Conservation (phyloP, 2,888 invertebrate species). For the Perizoma affinitatum region DNA sequence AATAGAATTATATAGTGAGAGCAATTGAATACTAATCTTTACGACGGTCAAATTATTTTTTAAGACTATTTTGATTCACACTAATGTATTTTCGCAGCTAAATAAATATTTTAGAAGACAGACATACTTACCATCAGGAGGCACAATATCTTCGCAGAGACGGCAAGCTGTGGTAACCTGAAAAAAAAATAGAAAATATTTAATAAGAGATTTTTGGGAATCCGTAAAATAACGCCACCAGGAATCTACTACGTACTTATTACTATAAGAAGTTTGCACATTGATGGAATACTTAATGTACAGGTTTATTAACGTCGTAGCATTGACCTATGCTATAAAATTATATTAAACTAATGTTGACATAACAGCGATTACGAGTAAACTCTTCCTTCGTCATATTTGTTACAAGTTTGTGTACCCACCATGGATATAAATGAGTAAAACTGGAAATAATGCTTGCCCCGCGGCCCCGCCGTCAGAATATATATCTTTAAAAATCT, state of each 20-base stretch:
- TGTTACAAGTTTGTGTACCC: background rate
- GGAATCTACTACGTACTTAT: too few species aligned
- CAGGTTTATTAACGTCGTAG: background rate
- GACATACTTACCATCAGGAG: conserved; percentile 91
- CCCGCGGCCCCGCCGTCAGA: too few species aligned
- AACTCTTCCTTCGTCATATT: background rate
- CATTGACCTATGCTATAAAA: conserved; percentile 10
- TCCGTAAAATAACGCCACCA: too few species aligned
- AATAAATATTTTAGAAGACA: background rate
- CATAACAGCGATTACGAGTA: conserved; percentile 3
- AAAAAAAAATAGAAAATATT: conserved; percentile 60
- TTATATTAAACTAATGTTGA: conserved; percentile 3
- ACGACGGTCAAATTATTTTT: conserved; percentile 54
- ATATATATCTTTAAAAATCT: too few species aligned
- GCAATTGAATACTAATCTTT: conserved; percentile 67
- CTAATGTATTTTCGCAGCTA: background rate
- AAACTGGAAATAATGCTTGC: background rate
- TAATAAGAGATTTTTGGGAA: too few species aligned
- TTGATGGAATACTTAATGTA: conserved; percentile 1
- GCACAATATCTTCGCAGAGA: conserved; percentile 95
- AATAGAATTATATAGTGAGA: conserved; percentile 64
- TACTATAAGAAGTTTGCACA: too few species aligned
- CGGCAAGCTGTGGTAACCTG: conserved; percentile 96
- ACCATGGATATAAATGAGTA: background rate
- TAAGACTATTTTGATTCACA: background rate